A percentile compares a stretch with the other conserved stretches of the same genome.
These are phyloP conservation scores for Trachelipus rathkii DNA, from an alignment of 1,140 invertebrate species.

Conservation along the genomic window DNA sequence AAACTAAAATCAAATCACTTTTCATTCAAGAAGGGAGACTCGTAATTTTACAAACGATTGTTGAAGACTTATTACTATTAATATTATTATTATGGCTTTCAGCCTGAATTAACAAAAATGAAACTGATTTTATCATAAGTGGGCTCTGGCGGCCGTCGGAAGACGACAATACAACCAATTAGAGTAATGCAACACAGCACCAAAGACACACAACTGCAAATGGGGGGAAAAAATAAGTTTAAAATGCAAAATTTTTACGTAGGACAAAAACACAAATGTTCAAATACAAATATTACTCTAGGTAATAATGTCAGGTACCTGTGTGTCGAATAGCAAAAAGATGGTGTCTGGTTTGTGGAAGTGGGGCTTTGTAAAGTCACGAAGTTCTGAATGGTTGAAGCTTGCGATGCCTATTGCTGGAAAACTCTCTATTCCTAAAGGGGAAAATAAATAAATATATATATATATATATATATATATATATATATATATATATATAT, in stretches of 20 bases:
- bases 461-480: no score
- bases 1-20: not conserved
- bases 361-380: slow-evolving; percentile 57
- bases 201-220: slow-evolving; percentile 7
- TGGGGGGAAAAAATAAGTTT: not conserved
- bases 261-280: not conserved
- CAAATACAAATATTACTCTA: no score
- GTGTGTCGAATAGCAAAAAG: slow-evolving; percentile 34
- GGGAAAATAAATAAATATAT: slow-evolving; percentile 42
- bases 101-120: not conserved
- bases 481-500: no score
- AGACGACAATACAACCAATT: not conserved
- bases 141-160: not conserved
- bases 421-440: slow-evolving; percentile 87
- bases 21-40: not conserved
- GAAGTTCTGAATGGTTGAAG: slow-evolving; percentile 88
- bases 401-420: slow-evolving; percentile 91
- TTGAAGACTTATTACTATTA: not conserved
- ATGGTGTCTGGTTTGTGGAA: slow-evolving; percentile 38
- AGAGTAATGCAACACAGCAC: slow-evolving; percentile 6
- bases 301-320: slow-evolving; percentile 18
- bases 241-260: not conserved
- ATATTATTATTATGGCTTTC: not conserved
- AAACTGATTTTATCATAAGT: slow-evolving; percentile 11
- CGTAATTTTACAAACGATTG: not conserved